These are phyloP conservation scores for Pandemis corylana DNA, from an alignment of 2,888 invertebrate species.

Conservation along the genomic window DNA sequence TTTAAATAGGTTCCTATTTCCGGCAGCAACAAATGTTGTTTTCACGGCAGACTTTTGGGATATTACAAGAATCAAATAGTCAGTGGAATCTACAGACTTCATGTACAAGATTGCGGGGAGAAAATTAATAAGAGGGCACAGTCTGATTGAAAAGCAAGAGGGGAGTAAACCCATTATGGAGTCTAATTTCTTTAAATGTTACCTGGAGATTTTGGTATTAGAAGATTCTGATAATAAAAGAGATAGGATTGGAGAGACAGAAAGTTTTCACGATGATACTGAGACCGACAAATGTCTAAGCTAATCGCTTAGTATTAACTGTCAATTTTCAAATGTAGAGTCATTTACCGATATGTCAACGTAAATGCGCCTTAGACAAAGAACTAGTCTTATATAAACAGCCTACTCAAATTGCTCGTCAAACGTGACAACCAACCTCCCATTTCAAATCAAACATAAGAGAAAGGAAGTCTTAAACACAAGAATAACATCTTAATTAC, in stretches of 20 bases:
- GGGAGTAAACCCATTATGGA: no score
- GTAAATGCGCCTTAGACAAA: neutral
- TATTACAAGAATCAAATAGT: neutral
- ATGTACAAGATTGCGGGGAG: no score
- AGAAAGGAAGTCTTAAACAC: constrained; percentile 36
- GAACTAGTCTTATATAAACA: neutral
- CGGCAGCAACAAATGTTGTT: neutral
- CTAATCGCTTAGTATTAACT: no score
- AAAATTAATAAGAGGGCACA: no score
- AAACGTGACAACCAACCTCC: constrained; percentile 2
- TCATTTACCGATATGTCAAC: constrained; percentile 3
- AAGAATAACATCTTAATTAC: constrained; percentile 32
- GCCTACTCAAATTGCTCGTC: neutral
- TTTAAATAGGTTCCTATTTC: constrained; percentile 36
- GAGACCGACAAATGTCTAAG: no score
- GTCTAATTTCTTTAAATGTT: no score
- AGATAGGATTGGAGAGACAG: no score
- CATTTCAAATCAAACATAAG: constrained; percentile 14
- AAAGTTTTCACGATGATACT: no score
- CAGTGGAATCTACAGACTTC: no score
- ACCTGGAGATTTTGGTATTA: no score
- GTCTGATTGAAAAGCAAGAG: no score
- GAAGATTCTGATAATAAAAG: no score
- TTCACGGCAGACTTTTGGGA: neutral
- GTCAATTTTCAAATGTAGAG: neutral